phyloP scores from a whole-genome alignment of 2,797 vertebrate genomes.

The Lacerta agilis region DNA sequence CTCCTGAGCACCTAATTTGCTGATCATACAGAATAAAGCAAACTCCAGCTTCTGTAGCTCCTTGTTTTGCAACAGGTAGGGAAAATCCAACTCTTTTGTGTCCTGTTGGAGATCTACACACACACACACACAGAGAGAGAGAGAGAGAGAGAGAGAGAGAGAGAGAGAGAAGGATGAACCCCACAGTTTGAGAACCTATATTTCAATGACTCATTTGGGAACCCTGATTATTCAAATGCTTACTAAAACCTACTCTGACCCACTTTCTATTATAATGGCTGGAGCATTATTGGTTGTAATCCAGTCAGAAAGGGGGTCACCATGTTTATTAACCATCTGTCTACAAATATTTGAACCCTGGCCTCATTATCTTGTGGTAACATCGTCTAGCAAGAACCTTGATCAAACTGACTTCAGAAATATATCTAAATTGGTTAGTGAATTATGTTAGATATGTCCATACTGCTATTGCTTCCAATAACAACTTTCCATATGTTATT shows the following conservation, averaged over 20 bases:
- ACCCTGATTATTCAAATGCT: conserved; percentile 61
- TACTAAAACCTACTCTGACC: conserved; percentile 68
- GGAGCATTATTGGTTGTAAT: conserved; percentile 69
- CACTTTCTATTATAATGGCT: conserved; percentile 59
- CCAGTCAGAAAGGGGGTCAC: conserved; percentile 72
- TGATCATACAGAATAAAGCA: neutral
- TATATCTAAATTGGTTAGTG: neutral
- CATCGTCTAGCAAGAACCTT: conserved; percentile 45
- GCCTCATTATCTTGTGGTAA: conserved; percentile 61
- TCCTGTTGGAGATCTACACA: neutral
- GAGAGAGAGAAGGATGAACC: neutral
- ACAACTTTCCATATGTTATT: conserved; percentile 22
- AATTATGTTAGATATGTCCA: neutral
- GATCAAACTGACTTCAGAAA: neutral
- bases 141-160: no score
- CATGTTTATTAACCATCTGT: conserved; percentile 76
- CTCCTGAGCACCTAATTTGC: neutral
- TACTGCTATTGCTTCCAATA: neutral
- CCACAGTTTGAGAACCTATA: neutral
- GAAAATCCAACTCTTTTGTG: neutral
- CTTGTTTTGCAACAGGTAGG: neutral
- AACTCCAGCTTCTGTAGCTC: neutral
- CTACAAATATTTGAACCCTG: conserved; percentile 69
- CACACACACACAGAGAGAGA: neutral
- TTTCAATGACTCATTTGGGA: conserved; percentile 63